These are phyloP conservation scores for Pitangus sulphuratus DNA, from an alignment of 2,797 vertebrate genomes.

Conservation along the genomic window DNA sequence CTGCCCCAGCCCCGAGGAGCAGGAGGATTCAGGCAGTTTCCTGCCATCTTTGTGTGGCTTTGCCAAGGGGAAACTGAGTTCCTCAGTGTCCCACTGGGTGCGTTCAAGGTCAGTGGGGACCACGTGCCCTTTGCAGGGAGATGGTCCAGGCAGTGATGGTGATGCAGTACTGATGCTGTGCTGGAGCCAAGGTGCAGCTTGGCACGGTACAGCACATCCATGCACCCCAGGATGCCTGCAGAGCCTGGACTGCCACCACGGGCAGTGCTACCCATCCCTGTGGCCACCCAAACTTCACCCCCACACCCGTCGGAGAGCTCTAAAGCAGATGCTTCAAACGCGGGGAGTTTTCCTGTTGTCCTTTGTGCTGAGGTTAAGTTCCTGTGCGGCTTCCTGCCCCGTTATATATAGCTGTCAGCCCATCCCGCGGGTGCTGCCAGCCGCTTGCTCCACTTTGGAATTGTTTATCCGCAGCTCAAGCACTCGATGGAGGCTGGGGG, in stretches of 20 bases:
- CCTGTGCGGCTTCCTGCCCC: slow-evolving; percentile 41
- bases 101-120: neutral
- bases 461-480: neutral
- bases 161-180: neutral
- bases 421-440: neutral
- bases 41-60: neutral
- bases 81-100: neutral
- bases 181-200: neutral
- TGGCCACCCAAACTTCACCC: neutral
- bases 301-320: fast-evolving
- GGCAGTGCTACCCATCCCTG: fast-evolving
- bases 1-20: fast-evolving
- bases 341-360: slow-evolving; percentile 49
- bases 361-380: slow-evolving; percentile 53
- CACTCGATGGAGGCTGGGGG: neutral
- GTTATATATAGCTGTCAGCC: slow-evolving; percentile 45
- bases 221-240: neutral
- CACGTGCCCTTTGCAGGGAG: neutral
- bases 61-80: neutral
- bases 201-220: neutral
- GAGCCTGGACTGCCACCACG: fast-evolving
- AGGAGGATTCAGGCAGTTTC: fast-evolving
- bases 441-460: neutral
- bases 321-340: neutral
- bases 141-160: neutral